Conservation (phyloP, 2,797 vertebrate genomes). For the Myotis findleyi region DNA sequence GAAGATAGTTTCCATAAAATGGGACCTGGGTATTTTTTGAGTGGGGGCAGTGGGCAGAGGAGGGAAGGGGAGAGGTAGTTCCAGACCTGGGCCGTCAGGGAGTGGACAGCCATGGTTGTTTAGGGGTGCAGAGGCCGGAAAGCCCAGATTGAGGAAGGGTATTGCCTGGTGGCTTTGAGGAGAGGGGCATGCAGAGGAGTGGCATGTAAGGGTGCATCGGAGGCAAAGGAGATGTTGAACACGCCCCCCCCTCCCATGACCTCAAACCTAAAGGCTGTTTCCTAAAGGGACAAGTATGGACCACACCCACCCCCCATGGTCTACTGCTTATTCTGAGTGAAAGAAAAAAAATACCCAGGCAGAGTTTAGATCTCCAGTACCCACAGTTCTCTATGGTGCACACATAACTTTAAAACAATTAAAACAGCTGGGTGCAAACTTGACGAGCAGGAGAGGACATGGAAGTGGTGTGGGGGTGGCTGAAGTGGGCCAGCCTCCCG, state of each 20-base stretch:
- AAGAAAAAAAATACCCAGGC: background rate
- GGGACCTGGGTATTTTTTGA: background rate
- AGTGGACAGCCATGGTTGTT: background rate
- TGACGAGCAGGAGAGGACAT: slow-evolving; percentile 68
- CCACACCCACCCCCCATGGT: background rate
- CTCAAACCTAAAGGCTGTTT: background rate
- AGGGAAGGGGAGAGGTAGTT: background rate
- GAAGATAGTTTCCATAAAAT: background rate
- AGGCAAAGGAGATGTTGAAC: background rate
- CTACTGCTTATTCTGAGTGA: background rate
- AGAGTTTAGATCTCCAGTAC: slow-evolving; percentile 13
- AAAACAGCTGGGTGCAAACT: slow-evolving; percentile 77
- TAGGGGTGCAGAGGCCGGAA: background rate
- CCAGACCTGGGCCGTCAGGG: background rate
- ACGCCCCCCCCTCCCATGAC: accelerated
- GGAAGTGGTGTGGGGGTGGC: slow-evolving; percentile 47
- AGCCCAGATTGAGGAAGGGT: background rate
- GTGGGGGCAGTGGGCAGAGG: background rate
- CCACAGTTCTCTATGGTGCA: slow-evolving; percentile 66
- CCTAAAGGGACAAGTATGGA: background rate
- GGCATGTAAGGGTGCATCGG: background rate
- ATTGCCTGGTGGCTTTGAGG: background rate
- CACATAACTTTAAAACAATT: slow-evolving; percentile 78
- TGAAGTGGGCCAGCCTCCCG: slow-evolving; percentile 48
- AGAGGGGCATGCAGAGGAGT: background rate